These are phyloP conservation scores for Macroteleia sp. DNA, from an alignment of 2,888 invertebrate genomes.

Conservation along the genomic window DNA sequence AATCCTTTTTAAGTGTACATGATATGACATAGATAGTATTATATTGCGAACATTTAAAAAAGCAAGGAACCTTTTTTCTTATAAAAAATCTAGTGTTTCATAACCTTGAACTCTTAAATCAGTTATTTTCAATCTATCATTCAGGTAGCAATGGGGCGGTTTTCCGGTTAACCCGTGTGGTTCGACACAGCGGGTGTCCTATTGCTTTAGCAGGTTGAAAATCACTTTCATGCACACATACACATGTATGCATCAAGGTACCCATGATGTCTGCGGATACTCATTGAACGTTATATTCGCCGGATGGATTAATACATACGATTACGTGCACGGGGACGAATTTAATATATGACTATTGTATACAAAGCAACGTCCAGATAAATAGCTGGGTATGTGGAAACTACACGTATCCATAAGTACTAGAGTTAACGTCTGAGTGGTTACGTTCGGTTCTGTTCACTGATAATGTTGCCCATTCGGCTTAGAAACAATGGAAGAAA, in stretches of 20 bases:
- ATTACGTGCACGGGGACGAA: constrained; percentile 39
- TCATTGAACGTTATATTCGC: constrained; percentile 46
- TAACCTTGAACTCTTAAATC: constrained; percentile 28
- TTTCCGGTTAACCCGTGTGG: constrained; percentile 71
- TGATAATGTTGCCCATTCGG: constrained; percentile 78
- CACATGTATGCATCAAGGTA: constrained; percentile 19
- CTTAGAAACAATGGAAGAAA: no score
- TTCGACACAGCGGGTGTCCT: constrained; percentile 67
- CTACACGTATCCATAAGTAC: constrained; percentile 64
- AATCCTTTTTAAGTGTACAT: no score
- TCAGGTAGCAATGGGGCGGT: constrained; percentile 50
- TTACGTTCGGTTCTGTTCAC: constrained; percentile 67
- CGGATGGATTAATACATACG: constrained; percentile 49
- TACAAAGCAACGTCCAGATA: constrained; percentile 18
- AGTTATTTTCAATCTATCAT: constrained; percentile 54
- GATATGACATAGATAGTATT: no score
- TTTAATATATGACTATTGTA: constrained; percentile 44
- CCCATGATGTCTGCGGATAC: constrained; percentile 37
- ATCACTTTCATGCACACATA: constrained; percentile 65
- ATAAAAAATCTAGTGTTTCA: no score
- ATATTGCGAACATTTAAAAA: no score
- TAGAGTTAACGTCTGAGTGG: constrained; percentile 77
- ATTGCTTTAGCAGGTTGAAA: constrained; percentile 72
- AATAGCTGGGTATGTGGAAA: constrained; percentile 26
- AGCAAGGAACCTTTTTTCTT: no score